Percentiles rank a stretch among this genome's conserved stretches.
Conservation (phyloP, 2,113 vertebrate genomes). For the Ageneiosus marmoratus region DNA sequence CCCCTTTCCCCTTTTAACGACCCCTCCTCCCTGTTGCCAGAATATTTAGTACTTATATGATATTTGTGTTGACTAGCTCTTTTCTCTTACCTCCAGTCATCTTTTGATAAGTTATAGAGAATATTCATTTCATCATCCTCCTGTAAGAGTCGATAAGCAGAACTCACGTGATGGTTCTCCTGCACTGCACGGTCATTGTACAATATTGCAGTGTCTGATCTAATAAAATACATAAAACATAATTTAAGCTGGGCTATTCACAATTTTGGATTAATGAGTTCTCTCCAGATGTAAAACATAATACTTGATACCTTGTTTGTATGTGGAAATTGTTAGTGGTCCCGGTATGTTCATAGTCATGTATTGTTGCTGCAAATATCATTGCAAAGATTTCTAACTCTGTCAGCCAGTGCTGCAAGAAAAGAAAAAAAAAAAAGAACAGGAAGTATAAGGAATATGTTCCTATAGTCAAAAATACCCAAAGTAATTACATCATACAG, state of each 20-base stretch:
- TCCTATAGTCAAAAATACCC: background rate
- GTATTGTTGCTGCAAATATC: slow-evolving; percentile 93
- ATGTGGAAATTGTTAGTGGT: slow-evolving; percentile 98
- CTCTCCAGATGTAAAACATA: background rate
- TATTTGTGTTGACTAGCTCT: background rate
- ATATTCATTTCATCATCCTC: slow-evolving; percentile 93
- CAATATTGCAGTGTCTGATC: slow-evolving; percentile 89
- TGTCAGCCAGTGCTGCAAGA: slow-evolving; percentile 89
- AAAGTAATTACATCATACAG: background rate
- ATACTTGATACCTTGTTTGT: slow-evolving; percentile 78
- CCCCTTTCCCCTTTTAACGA: too few species aligned
- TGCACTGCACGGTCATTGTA: slow-evolving; percentile 93
- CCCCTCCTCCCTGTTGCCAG: too few species aligned
- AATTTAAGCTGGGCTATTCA: background rate
- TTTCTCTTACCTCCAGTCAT: slow-evolving; percentile 90
- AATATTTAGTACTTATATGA: background rate
- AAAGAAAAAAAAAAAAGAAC: slow-evolving; percentile 9
- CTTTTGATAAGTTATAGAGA: slow-evolving; percentile 88
- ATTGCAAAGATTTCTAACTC: slow-evolving; percentile 96
- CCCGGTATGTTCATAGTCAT: slow-evolving; percentile 94
- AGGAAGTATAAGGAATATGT: background rate
- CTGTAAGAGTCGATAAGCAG: slow-evolving; percentile 88
- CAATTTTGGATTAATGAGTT: background rate
- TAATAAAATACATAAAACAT: slow-evolving; percentile 57
- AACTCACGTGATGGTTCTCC: slow-evolving; percentile 93